Percentiles rank a stretch among this genome's conserved stretches.
Conservation (phyloP, 2,113 vertebrate species). For the Naja naja region DNA sequence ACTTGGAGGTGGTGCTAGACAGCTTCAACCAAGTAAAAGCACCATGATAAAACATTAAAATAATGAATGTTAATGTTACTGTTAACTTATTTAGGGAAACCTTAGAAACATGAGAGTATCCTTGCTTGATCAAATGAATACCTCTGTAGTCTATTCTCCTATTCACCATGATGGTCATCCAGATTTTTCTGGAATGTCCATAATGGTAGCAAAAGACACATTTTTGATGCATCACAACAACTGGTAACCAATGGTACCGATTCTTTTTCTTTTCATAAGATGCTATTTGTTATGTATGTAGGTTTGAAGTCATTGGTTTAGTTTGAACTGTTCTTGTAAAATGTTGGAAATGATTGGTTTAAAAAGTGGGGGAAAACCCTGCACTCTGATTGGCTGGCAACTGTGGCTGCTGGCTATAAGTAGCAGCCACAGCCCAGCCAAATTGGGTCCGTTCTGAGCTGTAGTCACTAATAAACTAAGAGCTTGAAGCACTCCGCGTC, state of each 20-base stretch:
- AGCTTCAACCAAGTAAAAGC: not conserved
- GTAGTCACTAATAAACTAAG: too few relatives aligned
- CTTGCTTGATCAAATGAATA: not conserved
- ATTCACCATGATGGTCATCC: not conserved
- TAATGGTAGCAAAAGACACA: not conserved
- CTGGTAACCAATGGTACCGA: not conserved
- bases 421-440: too few relatives aligned
- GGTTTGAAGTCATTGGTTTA: too few relatives aligned
- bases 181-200: not conserved
- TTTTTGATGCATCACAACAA: not conserved
- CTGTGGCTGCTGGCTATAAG: too few relatives aligned
- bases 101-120: not conserved
- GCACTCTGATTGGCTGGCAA: too few relatives aligned
- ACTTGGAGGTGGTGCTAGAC: not conserved
- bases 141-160: not conserved
- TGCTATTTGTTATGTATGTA: too few relatives aligned
- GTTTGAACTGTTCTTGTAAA: too few relatives aligned
- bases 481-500: too few relatives aligned
- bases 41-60: not conserved
- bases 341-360: too few relatives aligned
- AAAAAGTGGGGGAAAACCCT: too few relatives aligned
- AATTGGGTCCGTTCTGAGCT: too few relatives aligned
- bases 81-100: not conserved
- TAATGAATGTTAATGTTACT: not conserved
- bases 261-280: not conserved